These are phyloP conservation scores for Gandaritis pyraliata DNA, from an alignment of 2,888 invertebrate species.

Conservation along the genomic window DNA sequence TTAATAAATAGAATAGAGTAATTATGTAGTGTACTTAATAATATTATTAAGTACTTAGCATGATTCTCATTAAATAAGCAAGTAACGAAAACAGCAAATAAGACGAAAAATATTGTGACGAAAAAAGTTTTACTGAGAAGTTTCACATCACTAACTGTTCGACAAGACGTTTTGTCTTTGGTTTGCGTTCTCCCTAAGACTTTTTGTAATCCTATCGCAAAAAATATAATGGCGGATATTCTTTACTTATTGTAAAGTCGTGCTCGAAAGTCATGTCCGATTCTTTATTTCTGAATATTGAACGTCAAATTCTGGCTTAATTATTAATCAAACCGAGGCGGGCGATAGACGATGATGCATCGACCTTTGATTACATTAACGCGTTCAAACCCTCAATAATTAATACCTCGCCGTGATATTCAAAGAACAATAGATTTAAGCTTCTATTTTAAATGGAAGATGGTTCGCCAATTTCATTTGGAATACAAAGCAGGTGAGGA, in stretches of 20 bases:
- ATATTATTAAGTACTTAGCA: too few species aligned
- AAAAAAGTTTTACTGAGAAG: too few species aligned
- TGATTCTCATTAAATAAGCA: too few species aligned
- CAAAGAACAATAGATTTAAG: conserved; percentile 54
- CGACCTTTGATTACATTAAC: conserved; percentile 84
- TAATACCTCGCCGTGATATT: conserved; percentile 78
- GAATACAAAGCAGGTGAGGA: conserved; percentile 36
- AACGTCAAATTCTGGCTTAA: conserved; percentile 36
- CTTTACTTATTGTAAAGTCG: not conserved
- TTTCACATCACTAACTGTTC: too few species aligned
- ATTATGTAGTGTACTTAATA: too few species aligned
- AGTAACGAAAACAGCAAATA: too few species aligned
- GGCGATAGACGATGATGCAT: conserved; percentile 83
- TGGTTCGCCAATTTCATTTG: conserved; percentile 50
- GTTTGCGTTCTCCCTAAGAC: too few species aligned
- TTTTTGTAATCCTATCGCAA: too few species aligned
- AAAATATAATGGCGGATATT: too few species aligned
- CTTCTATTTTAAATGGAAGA: conserved; percentile 56
- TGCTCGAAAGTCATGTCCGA: conserved; percentile 21
- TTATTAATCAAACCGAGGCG: conserved; percentile 82
- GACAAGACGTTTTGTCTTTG: too few species aligned
- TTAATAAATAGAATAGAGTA: too few species aligned
- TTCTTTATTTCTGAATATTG: conserved; percentile 20
- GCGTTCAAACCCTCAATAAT: conserved; percentile 72
- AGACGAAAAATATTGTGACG: too few species aligned